Evolutionary conservation across 53 echinoderm and acorn worm genomes (phyloP), one percentile per base, ranked within the genome.

Genomic region (Stichopus horrens): DNA sequence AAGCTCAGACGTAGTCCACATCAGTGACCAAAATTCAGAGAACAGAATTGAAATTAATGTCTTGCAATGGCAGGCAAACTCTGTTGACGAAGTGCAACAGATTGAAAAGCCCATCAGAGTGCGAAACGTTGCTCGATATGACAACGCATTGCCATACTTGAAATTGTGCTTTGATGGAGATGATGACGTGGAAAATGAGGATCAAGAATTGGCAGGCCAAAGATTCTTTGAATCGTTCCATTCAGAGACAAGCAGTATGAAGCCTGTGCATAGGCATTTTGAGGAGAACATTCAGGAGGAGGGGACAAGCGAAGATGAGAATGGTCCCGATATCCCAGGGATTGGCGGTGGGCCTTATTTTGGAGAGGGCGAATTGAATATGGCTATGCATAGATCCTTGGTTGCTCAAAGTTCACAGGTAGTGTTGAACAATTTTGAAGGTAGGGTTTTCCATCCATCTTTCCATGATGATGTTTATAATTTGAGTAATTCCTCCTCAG

Each of bases 51-150:
- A 88, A 57, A 51, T 52, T 53, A 59, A 57, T 65, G 56, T 53
- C 5, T 21, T 54, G 9, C 86, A 90, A 67, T 74, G 83, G 57
- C 79, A 86, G 55, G 79, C 9, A 71, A 86, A 92, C 58, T 67
- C 73, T 54, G 19, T 57, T 5, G 76, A 73, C 7, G 84, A 92
- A 54, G 55, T 92, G 13, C 73, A 86, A 76, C 68, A 71, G 60
- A 58, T 92, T 54, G 89, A 89, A 84, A 89, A 89, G 16, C 86
- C 89, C 54, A 86, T 89, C 16, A 55, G 89, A 19, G 92, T 67
- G 8, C 53, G 85, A 5, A 66, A 68, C 51, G 85, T 85, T 20
- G 81, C 81, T 52, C 58, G 56, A 9, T 81, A 81, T n/a, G 57
- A 81, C 20, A n/a, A 9, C 5, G 57, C 81, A 4, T 10, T 56